Percentiles rank a stretch among this genome's conserved stretches.
These are phyloP conservation scores for Dasyprocta punctata DNA, from an alignment of 2,113 vertebrate genomes.

Conservation along the genomic window DNA sequence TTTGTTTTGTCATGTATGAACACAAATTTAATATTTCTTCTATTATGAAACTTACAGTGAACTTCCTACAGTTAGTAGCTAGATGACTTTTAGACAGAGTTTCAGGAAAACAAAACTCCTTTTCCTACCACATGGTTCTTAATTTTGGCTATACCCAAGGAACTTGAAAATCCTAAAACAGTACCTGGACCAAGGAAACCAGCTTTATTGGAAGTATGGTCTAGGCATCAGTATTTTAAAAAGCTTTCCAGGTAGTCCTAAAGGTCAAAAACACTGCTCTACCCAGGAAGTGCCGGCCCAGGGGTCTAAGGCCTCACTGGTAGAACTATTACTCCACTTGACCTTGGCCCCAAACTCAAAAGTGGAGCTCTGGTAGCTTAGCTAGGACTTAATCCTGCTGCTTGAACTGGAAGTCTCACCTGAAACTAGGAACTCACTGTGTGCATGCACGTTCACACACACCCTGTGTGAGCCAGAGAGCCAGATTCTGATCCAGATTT, in stretches of 20 bases:
- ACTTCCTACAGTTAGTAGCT: not conserved
- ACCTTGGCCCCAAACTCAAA: not conserved
- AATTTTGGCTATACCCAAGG: not conserved
- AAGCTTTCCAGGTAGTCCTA: not conserved
- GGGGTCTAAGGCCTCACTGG: not conserved
- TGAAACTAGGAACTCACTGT: constrained; percentile 2
- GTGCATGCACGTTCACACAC: no score
- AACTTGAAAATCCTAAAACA: not conserved
- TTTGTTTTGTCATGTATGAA: not conserved
- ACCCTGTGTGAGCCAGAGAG: not conserved
- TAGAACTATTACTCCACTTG: not conserved
- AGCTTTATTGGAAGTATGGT: not conserved
- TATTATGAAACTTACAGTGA: not conserved
- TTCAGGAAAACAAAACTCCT: not conserved
- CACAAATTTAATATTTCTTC: not conserved
- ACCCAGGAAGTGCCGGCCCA: not conserved
- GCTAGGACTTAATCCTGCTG: not conserved
- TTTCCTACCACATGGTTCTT: not conserved
- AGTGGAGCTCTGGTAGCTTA: not conserved
- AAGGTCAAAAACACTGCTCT: not conserved
- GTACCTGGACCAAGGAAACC: not conserved
- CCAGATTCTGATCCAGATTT: not conserved
- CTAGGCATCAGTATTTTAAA: not conserved
- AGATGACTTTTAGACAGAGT: not conserved
- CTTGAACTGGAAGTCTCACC: not conserved